Evolutionary conservation across 92 coral and sea anemone species (phyloP).

Genomic region (Micromussa lordhowensis): DNA sequence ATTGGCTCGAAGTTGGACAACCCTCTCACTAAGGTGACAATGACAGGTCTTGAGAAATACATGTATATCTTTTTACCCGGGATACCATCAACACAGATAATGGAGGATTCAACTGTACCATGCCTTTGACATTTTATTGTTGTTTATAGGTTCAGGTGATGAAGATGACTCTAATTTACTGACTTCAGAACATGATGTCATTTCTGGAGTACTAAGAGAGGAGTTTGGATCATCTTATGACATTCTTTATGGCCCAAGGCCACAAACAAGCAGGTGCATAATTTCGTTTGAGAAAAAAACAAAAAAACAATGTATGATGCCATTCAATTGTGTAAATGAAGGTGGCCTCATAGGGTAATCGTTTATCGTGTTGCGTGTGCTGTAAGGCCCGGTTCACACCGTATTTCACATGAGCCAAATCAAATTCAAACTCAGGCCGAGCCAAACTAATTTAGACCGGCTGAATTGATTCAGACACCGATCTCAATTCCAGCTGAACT

Average conservation of each 20-base stretch:
- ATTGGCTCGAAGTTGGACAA: too few relatives aligned
- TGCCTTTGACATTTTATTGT: background rate
- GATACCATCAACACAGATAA: background rate
- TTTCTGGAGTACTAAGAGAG: constrained; percentile 85
- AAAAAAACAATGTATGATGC: background rate
- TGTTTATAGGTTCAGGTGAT: constrained; percentile 48
- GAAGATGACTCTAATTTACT: constrained; percentile 92
- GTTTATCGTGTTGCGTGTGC: too few relatives aligned
- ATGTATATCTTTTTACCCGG: background rate
- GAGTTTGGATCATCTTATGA: constrained; percentile 83
- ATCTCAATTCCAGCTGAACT: too few relatives aligned
- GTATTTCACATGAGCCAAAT: too few relatives aligned
- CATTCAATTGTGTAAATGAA: too few relatives aligned
- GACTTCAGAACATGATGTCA: constrained; percentile 87
- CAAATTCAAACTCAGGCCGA: too few relatives aligned
- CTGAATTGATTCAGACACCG: too few relatives aligned
- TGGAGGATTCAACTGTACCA: background rate
- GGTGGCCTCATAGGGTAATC: too few relatives aligned
- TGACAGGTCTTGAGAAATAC: too few relatives aligned
- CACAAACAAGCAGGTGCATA: background rate
- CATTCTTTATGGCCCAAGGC: constrained; percentile 40
- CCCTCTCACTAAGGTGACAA: too few relatives aligned
- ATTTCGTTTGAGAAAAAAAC: background rate
- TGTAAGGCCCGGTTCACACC: too few relatives aligned
- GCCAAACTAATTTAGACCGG: too few relatives aligned